phyloP scores from a whole-genome alignment of 2,113 vertebrate genomes.

The Sciurus niger region DNA sequence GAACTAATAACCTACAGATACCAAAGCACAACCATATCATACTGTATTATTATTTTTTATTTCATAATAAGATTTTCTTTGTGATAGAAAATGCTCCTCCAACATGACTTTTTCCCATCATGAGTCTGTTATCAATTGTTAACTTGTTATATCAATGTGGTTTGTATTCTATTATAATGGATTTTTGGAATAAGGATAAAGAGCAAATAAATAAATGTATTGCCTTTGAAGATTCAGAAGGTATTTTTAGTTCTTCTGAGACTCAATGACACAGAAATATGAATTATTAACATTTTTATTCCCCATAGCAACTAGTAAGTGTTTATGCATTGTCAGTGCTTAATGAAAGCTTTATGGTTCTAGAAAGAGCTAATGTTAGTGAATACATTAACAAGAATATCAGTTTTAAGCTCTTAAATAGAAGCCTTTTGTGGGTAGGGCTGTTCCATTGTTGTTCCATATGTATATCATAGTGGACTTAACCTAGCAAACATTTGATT shows the following conservation, averaged over 20 bases:
- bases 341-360: constrained; percentile 1
- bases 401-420: not conserved
- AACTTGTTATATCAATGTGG: not conserved
- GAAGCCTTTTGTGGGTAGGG: not conserved
- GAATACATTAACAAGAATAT: not conserved
- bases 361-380: not conserved
- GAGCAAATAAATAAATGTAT: not conserved
- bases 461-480: not conserved
- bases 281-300: constrained; percentile 3
- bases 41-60: not conserved
- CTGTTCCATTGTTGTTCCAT: not conserved
- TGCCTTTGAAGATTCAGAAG: not conserved
- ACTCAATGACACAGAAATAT: not conserved
- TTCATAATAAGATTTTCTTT: not conserved
- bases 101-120: not conserved
- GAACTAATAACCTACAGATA: not conserved
- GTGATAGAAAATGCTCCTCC: not conserved
- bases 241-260: not conserved
- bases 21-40: not conserved
- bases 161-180: not conserved
- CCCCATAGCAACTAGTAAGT: not conserved
- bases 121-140: not conserved
- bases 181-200: not conserved
- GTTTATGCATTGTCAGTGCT: not conserved
- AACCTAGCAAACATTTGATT: not conserved